Conservation (phyloP, 2,113 vertebrate genomes). For the Rhabdornis inornatus region DNA sequence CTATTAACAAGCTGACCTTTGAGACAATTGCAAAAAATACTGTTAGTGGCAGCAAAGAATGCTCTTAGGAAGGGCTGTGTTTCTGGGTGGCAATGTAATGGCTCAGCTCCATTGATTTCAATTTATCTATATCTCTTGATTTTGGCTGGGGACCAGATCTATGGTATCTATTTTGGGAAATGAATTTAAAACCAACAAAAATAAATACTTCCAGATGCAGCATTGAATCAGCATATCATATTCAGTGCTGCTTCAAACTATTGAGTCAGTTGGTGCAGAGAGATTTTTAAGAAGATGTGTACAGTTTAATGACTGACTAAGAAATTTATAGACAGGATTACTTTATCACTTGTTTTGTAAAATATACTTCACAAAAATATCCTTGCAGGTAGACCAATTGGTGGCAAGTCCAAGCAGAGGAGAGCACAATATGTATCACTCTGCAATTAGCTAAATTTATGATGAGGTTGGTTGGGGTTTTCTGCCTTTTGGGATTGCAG, state of each 20-base stretch:
- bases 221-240: slow-evolving; percentile 67
- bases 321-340: slow-evolving; percentile 59
- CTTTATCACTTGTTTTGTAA: slow-evolving; percentile 5
- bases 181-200: slow-evolving; percentile 35
- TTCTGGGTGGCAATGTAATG: neutral
- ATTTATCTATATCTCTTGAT: slow-evolving; percentile 39
- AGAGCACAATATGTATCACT: neutral
- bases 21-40: neutral
- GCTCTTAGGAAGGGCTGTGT: neutral
- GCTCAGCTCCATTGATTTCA: neutral
- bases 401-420: neutral
- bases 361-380: slow-evolving; percentile 8
- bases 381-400: slow-evolving; percentile 1
- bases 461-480: neutral
- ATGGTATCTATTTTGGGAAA: slow-evolving; percentile 36
- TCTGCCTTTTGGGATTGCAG: neutral
- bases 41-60: neutral
- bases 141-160: slow-evolving; percentile 29
- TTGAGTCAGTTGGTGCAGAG: slow-evolving; percentile 47
- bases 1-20: neutral
- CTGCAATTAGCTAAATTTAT: neutral
- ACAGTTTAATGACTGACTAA: slow-evolving; percentile 47
- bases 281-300: slow-evolving; percentile 61
- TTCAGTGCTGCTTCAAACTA: slow-evolving; percentile 38
- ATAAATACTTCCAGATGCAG: slow-evolving; percentile 67